Evolutionary conservation across 2,113 vertebrate species (phyloP).

Genomic region (Microcebus griseorufus): DNA sequence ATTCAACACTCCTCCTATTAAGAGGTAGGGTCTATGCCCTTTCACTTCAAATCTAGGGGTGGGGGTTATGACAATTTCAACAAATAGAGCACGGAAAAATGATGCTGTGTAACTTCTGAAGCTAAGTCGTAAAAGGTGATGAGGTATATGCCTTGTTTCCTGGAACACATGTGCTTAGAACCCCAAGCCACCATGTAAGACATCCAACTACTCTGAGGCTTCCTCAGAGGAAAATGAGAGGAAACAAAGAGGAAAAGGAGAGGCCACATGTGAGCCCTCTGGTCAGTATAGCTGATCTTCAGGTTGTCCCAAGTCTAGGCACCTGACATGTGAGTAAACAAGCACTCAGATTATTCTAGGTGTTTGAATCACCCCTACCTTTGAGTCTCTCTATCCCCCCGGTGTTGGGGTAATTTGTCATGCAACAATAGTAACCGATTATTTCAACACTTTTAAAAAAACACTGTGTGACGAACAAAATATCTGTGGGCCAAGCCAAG

Average conservation of each 20-base stretch:
- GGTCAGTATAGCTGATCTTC: neutral
- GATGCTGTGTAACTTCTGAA: neutral
- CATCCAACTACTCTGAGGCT: neutral
- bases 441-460: neutral
- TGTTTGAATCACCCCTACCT: neutral
- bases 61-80: neutral
- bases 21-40: neutral
- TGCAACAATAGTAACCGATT: neutral
- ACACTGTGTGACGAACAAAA: neutral
- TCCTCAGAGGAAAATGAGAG: neutral
- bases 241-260: neutral
- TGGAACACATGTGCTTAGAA: neutral
- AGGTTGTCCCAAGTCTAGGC: neutral
- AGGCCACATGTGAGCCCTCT: neutral
- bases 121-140: slow-evolving; percentile 43
- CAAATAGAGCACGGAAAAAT: neutral
- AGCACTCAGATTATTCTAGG: neutral
- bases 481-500: neutral
- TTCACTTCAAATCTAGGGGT: neutral
- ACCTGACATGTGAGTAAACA: neutral
- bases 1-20: neutral
- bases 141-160: neutral
- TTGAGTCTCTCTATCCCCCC: neutral
- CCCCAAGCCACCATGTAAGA: neutral
- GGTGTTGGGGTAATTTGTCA: neutral